phyloP scores from a whole-genome alignment of 2,113 vertebrate genomes.

The Calonectris borealis region DNA sequence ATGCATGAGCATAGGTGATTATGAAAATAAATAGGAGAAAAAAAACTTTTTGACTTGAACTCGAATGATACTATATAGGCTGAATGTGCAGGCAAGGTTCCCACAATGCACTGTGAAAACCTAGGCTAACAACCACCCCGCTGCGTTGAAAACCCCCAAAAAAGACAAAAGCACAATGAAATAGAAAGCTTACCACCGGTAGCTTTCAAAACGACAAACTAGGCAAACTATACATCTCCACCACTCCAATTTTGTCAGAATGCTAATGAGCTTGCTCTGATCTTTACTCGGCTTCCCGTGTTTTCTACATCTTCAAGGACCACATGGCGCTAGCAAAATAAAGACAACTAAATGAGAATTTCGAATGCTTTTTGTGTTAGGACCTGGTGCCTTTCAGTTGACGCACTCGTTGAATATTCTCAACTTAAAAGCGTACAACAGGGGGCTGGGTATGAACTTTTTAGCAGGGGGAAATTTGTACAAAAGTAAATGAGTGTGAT shows the following conservation, averaged over 20 bases:
- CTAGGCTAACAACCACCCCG: slow-evolving; percentile 85
- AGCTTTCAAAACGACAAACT: slow-evolving; percentile 87
- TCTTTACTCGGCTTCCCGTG: slow-evolving; percentile 98
- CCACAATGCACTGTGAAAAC: slow-evolving; percentile 91
- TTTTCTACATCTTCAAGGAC: slow-evolving; percentile 99
- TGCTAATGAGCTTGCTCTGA: slow-evolving; percentile 99
- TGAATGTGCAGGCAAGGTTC: slow-evolving; percentile 81
- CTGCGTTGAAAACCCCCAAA: slow-evolving; percentile 82
- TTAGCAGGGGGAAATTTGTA: slow-evolving; percentile 81
- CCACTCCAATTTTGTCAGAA: slow-evolving; percentile 95
- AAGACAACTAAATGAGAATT: slow-evolving; percentile 99
- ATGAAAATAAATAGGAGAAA: slow-evolving; percentile 56
- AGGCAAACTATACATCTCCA: slow-evolving; percentile 89
- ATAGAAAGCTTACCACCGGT: slow-evolving; percentile 85
- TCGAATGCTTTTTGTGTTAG: slow-evolving; percentile 93
- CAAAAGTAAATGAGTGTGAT: slow-evolving; percentile 87
- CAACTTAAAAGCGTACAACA: slow-evolving; percentile 85
- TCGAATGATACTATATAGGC: slow-evolving; percentile 79
- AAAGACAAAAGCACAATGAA: slow-evolving; percentile 95
- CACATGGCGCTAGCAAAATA: slow-evolving; percentile 98
- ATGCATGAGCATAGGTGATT: slow-evolving; percentile 62
- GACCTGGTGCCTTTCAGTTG: slow-evolving; percentile 92
- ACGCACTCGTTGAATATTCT: slow-evolving; percentile 89
- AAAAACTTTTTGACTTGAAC: slow-evolving; percentile 77
- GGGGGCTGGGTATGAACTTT: slow-evolving; percentile 90